Evolutionary conservation across 2,888 invertebrate species (phyloP).

Genomic region (Ditylenchus weischeri): DNA sequence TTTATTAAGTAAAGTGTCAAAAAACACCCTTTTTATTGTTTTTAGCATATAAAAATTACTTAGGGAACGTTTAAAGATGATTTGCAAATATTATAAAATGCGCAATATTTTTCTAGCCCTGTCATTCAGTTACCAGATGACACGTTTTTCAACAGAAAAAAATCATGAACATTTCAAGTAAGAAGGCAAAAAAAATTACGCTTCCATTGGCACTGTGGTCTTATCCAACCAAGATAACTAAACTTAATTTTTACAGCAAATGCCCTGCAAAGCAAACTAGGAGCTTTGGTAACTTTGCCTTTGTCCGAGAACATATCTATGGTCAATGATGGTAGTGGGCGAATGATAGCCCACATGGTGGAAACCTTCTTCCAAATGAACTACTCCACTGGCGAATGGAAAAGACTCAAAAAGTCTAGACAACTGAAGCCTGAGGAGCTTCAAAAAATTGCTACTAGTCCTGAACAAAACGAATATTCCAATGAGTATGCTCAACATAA

Average conservation of each 20-base stretch:
- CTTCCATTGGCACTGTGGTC: no score
- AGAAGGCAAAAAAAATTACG: background rate
- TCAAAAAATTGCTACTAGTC: conserved; percentile 3
- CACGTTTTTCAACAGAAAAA: no score
- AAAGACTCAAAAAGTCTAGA: no score
- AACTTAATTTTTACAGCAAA: background rate
- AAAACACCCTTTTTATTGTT: no score
- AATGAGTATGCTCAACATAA: background rate
- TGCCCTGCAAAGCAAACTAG: conserved; percentile 16
- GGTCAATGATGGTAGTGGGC: background rate
- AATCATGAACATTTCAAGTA: no score
- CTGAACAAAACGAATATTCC: conserved; percentile 5
- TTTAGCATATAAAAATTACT: no score
- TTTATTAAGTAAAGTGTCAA: no score
- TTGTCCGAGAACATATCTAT: conserved; percentile 20
- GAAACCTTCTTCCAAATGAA: conserved; percentile 27
- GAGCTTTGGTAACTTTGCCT: conserved; percentile 20
- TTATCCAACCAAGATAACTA: no score
- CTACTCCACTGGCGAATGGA: conserved; percentile 20
- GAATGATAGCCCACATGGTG: conserved; percentile 3
- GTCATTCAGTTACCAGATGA: no score
- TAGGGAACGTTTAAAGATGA: no score
- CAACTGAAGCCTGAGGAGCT: background rate
- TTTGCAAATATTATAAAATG: no score
- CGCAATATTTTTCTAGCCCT: no score